These are phyloP conservation scores for Euclidia mi DNA, from an alignment of 2,888 invertebrate genomes.

Conservation along the genomic window DNA sequence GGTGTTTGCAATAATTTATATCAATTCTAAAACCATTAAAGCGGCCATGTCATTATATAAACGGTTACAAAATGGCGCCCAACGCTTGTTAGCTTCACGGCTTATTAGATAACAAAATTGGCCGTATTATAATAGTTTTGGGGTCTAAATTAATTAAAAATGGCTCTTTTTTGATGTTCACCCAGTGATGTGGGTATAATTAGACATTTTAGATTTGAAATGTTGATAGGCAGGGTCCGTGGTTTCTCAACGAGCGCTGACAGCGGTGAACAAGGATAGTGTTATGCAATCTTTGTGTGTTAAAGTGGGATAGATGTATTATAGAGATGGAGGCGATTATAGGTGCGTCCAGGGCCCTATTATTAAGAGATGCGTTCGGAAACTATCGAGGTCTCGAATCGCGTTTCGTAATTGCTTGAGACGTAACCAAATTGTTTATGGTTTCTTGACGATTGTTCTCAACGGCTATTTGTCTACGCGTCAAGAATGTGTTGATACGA, in stretches of 20 bases:
- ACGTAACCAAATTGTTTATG: conserved; percentile 87
- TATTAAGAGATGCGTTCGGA: conserved; percentile 86
- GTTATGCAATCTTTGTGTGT: conserved; percentile 47
- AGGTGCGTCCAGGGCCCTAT: conserved; percentile 74
- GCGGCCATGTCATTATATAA: conserved; percentile 66
- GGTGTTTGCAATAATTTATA: conserved; percentile 73
- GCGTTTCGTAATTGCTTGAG: conserved; percentile 85
- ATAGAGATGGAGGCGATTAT: conserved; percentile 78
- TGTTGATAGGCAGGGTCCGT: conserved; percentile 77
- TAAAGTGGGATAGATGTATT: conserved; percentile 65
- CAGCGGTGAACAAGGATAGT: conserved; percentile 71
- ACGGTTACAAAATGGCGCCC: conserved; percentile 80
- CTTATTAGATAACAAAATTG: conserved; percentile 89
- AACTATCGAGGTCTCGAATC: conserved; percentile 81
- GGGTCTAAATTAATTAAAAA: conserved; percentile 89
- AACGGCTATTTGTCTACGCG: conserved; percentile 87
- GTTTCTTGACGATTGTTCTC: conserved; percentile 87
- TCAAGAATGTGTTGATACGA: conserved; percentile 74
- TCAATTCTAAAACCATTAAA: conserved; percentile 70
- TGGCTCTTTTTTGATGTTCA: conserved; percentile 83
- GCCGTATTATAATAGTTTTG: conserved; percentile 87
- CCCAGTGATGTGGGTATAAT: conserved; percentile 89
- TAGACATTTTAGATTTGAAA: conserved; percentile 86
- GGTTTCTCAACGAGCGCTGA: conserved; percentile 82
- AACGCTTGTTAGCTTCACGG: conserved; percentile 82